Conservation (phyloP, 2,113 vertebrate species). For the Tympanuchus pallidicinctus region DNA sequence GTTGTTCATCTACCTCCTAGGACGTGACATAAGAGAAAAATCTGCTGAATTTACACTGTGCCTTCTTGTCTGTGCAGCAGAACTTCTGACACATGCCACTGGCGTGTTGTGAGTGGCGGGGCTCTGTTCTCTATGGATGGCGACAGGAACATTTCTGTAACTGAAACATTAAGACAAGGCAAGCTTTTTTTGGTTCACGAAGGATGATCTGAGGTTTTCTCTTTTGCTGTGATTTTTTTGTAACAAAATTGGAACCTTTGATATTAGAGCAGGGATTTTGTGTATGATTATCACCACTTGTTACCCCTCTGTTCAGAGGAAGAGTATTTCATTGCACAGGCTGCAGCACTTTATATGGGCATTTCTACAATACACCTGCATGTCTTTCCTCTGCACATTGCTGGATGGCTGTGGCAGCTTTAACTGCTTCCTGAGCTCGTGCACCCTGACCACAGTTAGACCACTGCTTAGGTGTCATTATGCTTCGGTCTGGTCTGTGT, state of each 20-base stretch:
- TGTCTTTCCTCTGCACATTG: not conserved
- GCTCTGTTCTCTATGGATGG: not conserved
- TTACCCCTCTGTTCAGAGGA: not conserved
- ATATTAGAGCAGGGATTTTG: not conserved
- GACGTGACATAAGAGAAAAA: not conserved
- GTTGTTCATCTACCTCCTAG: not conserved
- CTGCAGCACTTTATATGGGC: not conserved
- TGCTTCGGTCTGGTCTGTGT: not conserved
- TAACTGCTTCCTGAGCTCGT: not conserved
- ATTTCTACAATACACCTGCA: not conserved
- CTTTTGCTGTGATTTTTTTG: not conserved
- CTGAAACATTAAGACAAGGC: not conserved
- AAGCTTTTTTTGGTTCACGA: not conserved
- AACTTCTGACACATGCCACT: not conserved
- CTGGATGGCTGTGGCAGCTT: not conserved
- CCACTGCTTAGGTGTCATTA: rapidly evolving
- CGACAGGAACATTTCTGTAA: not conserved
- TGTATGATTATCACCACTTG: not conserved
- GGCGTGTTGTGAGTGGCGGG: rapidly evolving
- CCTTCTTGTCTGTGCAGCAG: not conserved
- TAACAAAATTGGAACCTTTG: not conserved
- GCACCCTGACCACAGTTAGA: not conserved
- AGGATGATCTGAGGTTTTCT: not conserved
- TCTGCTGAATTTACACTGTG: not conserved
- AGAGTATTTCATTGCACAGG: not conserved